Conservation (phyloP, 2,113 vertebrate species). For the Coracopsis vasa region DNA sequence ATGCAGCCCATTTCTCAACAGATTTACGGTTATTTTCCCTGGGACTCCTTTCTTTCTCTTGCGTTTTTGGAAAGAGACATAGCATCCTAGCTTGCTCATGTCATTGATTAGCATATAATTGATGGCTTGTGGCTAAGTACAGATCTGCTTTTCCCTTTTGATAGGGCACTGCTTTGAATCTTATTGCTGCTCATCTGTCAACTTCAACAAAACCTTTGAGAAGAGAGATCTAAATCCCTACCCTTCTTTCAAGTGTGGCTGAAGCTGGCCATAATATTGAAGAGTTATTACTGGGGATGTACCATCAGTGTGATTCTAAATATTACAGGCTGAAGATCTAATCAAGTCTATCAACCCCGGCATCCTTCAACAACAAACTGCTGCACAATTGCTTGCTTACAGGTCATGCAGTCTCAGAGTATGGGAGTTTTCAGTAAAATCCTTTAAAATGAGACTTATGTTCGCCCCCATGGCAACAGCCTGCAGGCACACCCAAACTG, state of each 20-base stretch:
- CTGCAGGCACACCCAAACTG: neutral
- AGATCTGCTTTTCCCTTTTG: neutral
- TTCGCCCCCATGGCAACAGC: conserved; percentile 12
- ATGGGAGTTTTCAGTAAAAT: neutral
- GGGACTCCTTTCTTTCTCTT: neutral
- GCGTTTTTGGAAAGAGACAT: neutral
- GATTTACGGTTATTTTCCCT: neutral
- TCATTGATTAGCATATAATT: fast-evolving
- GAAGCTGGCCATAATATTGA: neutral
- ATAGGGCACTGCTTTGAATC: neutral
- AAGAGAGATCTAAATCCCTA: neutral
- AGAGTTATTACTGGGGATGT: neutral
- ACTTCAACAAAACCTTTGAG: neutral
- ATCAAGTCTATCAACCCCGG: neutral
- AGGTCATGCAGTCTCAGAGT: neutral
- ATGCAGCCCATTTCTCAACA: neutral
- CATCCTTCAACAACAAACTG: neutral
- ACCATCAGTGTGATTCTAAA: neutral
- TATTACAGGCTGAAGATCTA: neutral
- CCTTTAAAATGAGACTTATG: neutral
- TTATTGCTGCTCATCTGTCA: neutral
- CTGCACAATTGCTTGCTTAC: neutral
- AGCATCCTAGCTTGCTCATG: neutral
- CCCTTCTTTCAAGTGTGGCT: neutral
- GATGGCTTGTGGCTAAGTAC: neutral